Conservation (phyloP, 2,113 vertebrate genomes). For the Dicrurus megarhynchus region DNA sequence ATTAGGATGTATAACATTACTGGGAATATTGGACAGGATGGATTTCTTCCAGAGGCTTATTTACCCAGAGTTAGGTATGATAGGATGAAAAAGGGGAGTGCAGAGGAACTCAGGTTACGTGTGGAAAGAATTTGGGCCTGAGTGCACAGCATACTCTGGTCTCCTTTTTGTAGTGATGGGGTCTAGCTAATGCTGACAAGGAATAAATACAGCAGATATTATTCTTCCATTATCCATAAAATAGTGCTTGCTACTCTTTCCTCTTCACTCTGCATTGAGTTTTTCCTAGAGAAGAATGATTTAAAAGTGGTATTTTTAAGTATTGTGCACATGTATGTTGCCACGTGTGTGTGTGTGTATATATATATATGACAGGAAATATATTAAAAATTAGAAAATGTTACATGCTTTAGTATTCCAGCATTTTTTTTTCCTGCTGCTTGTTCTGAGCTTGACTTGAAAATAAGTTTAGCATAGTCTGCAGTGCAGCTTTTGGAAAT, state of each 20-base stretch:
- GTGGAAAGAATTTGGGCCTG: neutral
- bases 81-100: neutral
- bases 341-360: rapidly evolving
- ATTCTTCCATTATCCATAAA: neutral
- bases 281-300: neutral
- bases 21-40: neutral
- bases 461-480: neutral
- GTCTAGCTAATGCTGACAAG: neutral
- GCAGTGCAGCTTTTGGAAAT: neutral
- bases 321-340: neutral
- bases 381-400: neutral
- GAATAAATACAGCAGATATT: neutral
- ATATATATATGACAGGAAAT: neutral
- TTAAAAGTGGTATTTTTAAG: neutral
- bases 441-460: neutral
- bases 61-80: neutral
- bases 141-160: neutral
- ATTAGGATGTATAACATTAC: neutral
- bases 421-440: neutral
- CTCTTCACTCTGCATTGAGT: neutral
- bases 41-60: neutral
- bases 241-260: neutral
- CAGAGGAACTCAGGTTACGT: neutral
- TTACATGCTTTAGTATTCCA: neutral
- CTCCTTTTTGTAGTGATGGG: neutral